Base-by-base conservation (phyloP, 2,888 invertebrate genomes). In the Lochmaea capreae region DNA sequence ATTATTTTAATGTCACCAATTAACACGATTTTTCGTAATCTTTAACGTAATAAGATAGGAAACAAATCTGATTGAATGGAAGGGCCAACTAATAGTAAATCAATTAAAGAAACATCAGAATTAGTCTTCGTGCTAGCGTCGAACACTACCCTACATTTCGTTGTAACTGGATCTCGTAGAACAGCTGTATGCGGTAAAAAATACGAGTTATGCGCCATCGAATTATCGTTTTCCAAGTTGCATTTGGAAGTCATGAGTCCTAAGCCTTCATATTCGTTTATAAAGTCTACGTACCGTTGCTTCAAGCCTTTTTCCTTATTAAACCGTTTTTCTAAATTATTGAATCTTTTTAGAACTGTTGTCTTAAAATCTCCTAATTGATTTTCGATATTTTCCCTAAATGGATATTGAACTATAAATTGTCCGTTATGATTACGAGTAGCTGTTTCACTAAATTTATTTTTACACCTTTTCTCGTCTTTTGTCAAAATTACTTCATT, bases 1-100 rank as follows among this genome's bases (percentile, higher is more conserved):
- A 78, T 76, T 71, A 71, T 77, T 71, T 74, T 77, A 10, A 77
- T 71, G 12, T 77, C 75, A 8, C 76, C 76, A 52, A 61, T 74
- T 18, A 76, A 43, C 4, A 76, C 76, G 12, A 58, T 42, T 54
- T 58, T 62, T 59, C 67, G 42, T 3, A 75, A 58, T 39, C 73
- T 14, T 14, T 77, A 43, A 26, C 76, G 46, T 59, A 75, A 42
- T 49, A 75, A 57, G 43, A 78, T 78, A 8, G 76, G 65, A 67
- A 63, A 75, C 16, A 78, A 59, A 54, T 78, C 76, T 11, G 76
- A 67, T 52, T 76, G 76, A 39, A 52, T 52, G 3, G 14, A 8
- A 39, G 73, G 67, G 16, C 73, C 75, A 12, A 58, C 18, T 12
- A 59, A 46, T 46, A 73, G 46, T 66, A 70, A 16, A 46, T 77